A percentile compares a stretch with the other conserved stretches of the same genome.
Evolutionary conservation across 2,888 invertebrate genomes (phyloP).

Genomic region (Linnaemya vulpina): DNA sequence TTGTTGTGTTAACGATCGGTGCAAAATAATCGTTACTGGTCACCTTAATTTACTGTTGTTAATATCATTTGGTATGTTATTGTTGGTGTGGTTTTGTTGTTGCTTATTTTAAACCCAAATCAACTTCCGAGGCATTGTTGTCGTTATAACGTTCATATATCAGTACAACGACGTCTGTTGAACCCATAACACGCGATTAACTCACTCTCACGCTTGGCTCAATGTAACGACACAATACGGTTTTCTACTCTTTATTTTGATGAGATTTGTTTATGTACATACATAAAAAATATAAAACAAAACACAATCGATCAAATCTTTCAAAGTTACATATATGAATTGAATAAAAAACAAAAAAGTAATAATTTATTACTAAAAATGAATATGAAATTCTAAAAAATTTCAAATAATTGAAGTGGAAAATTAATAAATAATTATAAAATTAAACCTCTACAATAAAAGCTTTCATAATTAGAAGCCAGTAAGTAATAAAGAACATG

Average conservation of each 20-base stretch:
- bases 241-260: slow-evolving; percentile 10
- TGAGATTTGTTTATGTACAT: slow-evolving; percentile 47
- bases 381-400: slow-evolving; percentile 30
- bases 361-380: neutral
- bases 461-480: slow-evolving; percentile 2
- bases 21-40: slow-evolving; percentile 11
- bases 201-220: slow-evolving; percentile 13
- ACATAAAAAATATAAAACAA: slow-evolving; percentile 39
- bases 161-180: slow-evolving; percentile 79
- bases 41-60: slow-evolving; percentile 54
- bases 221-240: slow-evolving; percentile 22
- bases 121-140: slow-evolving; percentile 73
- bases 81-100: slow-evolving; percentile 34
- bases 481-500: slow-evolving; percentile 5
- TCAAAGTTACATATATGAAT: slow-evolving; percentile 46
- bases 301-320: slow-evolving; percentile 49
- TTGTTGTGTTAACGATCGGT: too few species aligned
- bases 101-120: slow-evolving; percentile 51
- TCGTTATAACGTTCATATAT: slow-evolving; percentile 72
- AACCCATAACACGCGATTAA: slow-evolving; percentile 76
- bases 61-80: slow-evolving; percentile 55
- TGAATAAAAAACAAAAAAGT: slow-evolving; percentile 21
- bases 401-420: slow-evolving; percentile 47
- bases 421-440: slow-evolving; percentile 27
- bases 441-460: neutral